Evolutionary conservation across 2,797 vertebrate species (phyloP), one percentile per base, ranked within the genome.

Genomic region (Crossoptilon crossoptilon): DNA sequence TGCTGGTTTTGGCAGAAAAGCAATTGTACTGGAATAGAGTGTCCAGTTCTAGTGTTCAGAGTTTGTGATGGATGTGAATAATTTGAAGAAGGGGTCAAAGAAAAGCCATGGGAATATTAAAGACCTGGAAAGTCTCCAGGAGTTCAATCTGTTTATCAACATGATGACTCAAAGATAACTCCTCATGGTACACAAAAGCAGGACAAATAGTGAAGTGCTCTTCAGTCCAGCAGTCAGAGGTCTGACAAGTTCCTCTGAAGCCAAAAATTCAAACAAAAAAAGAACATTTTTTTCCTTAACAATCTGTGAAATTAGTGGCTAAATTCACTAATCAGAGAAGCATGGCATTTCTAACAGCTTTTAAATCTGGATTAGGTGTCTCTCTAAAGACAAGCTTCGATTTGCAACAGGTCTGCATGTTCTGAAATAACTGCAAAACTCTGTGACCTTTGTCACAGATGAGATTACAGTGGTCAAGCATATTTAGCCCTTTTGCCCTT

Each of bases 31-130:
- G 87, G 82, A 95, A 90, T 84, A 92, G 53, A 1, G 13, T 14
- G 55, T 95, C 75, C 91, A 84, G 73, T 87, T 91, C 76, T 71
- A 80, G 33, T 33, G n/a, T 56, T 96, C 75, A 80, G 87, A 92
- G 83, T 72, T 92, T 29, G 23, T 94, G 96, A 96, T 87, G 76
- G 59, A 93, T 96, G 60, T 86, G 80, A 88, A 86, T 76, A 91
- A 94, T 84, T 92, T 95, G 94, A 68, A 92, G 67, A 91, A 86
- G 60, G 94, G 95, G 95, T 96, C 94, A 96, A 79, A 82, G 29
- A 91, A 94, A 94, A 96, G 90, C 90, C 94, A 90, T 96, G 94
- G 85, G 94, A 96, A 95, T 95, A 91, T 84, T 91, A 91, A 94
- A 88, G 87, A 88, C 59, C 80, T 96, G 91, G 96, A 96, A 88